Base-by-base conservation (phyloP, 35 echinoderm and acorn worm species). In the Lytechinus pictus region DNA sequence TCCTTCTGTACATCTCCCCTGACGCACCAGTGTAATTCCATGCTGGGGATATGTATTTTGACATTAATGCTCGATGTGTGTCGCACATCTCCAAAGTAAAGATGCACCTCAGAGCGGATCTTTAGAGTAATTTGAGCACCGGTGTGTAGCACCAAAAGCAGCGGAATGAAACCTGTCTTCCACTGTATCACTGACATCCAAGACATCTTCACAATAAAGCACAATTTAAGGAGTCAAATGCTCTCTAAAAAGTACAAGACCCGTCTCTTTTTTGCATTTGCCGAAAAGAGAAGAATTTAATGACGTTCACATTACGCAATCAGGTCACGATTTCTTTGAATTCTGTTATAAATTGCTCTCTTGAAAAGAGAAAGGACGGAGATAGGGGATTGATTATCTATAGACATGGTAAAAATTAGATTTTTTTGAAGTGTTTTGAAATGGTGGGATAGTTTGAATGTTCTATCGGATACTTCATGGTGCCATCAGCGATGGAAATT, bases 61-160 rank as follows among this genome's bases (percentile, higher is more conserved):
- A 93, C 92, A 93, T 93, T 93, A 93, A 93, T 93, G 92, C 52
- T 93, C n/a, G 92, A 57, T 93, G 54, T 93, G 92, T 93, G 28
- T 93, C 92, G 52, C 92, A 93, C 54, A 93, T 93, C 92, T 93
- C 55, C 53, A 55, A 93, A 57, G 92, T 54, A 57, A 93, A 93
- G 53, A 93, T 57, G 92, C 54, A 93, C 92, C 53, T 33, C 55
- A 11, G 54, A 55, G 54, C 54, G 53, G 92, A 28, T 93, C 92
- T 93, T 57, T 54, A 19, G 92, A 54, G 92, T 93, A 93, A 93
- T 93, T 55, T 54, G 92, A 93, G 92, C 54, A 27, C 29, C 92
- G 92, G 54, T 93, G 92, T 93, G 54, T 93, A 93, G 92, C 55
- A 93, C 54, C 92, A 93, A 93, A 93, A 55, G 92, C 92, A 93